These are phyloP conservation scores for Andrena marginata DNA, from an alignment of 2,888 invertebrate genomes.

Conservation along the genomic window DNA sequence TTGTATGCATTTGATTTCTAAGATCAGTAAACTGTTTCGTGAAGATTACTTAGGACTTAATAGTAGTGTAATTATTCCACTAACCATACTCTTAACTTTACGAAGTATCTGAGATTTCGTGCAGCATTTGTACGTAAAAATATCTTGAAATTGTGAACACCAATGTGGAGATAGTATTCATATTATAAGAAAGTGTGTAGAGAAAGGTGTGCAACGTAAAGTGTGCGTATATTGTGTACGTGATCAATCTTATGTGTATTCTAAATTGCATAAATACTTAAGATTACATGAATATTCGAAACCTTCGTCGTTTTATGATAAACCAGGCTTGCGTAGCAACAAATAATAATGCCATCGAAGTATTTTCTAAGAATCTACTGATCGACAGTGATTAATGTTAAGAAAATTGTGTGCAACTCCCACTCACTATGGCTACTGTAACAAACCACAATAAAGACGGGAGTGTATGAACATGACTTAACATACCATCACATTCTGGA, in stretches of 20 bases:
- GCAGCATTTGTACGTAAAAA: conserved; percentile 26
- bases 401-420: conserved; percentile 69
- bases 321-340: conserved; percentile 57
- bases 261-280: conserved; percentile 15
- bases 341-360: conserved; percentile 46
- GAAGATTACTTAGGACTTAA: neutral
- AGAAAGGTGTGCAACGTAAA: conserved; percentile 20
- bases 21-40: neutral
- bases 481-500: conserved; percentile 86
- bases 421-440: conserved; percentile 75
- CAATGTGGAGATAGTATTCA: conserved; percentile 6
- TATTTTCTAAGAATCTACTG: conserved; percentile 52
- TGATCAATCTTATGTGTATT: conserved; percentile 6
- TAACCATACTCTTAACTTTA: conserved; percentile 1
- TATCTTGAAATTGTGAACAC: conserved; percentile 30
- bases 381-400: conserved; percentile 45
- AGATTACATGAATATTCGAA: neutral
- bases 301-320: conserved; percentile 20
- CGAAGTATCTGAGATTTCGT: conserved; percentile 34
- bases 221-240: conserved; percentile 15
- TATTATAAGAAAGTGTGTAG: conserved; percentile 9
- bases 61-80: conserved; percentile 12
- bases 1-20: conserved; percentile 16
- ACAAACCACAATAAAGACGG: conserved; percentile 74
- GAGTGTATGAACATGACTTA: conserved; percentile 74